These are phyloP conservation scores for Ariopsis seemanni DNA, from an alignment of 2,113 vertebrate genomes.

Conservation along the genomic window DNA sequence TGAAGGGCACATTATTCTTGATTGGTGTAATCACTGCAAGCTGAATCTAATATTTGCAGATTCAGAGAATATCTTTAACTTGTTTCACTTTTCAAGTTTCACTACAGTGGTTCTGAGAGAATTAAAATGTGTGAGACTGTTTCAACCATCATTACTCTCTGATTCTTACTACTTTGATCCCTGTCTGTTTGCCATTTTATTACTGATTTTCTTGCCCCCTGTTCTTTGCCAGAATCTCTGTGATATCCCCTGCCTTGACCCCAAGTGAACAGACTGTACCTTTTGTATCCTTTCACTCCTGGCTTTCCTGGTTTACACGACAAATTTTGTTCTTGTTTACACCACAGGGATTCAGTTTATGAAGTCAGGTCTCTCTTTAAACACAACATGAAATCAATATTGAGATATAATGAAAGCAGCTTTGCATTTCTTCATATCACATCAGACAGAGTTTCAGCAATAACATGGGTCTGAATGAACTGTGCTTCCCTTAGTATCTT, in stretches of 20 bases:
- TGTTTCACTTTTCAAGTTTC: not conserved
- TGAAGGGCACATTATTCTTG: not conserved
- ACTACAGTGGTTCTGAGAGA: not conserved
- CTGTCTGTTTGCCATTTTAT: not conserved
- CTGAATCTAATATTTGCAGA: not conserved
- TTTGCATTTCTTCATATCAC: not conserved
- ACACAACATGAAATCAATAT: not conserved
- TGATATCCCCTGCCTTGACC: not conserved
- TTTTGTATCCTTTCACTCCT: not conserved
- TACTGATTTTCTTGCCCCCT: not conserved
- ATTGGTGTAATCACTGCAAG: not conserved
- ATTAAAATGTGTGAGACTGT: not conserved
- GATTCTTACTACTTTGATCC: not conserved
- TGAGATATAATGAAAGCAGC: not conserved
- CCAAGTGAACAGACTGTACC: not conserved
- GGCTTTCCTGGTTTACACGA: not conserved
- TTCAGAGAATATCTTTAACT: not conserved
- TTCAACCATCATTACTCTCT: not conserved
- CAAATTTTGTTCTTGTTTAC: not conserved
- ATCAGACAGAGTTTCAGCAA: not conserved
- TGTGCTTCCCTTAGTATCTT: constrained; percentile 56
- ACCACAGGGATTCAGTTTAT: not conserved
- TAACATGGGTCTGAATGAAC: not conserved
- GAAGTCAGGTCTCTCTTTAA: not conserved
- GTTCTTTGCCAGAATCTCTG: no score